Evolutionary conservation across 2,888 invertebrate genomes (phyloP), one percentile per base, ranked within the genome.

Genomic region (Tethea ocularis): DNA sequence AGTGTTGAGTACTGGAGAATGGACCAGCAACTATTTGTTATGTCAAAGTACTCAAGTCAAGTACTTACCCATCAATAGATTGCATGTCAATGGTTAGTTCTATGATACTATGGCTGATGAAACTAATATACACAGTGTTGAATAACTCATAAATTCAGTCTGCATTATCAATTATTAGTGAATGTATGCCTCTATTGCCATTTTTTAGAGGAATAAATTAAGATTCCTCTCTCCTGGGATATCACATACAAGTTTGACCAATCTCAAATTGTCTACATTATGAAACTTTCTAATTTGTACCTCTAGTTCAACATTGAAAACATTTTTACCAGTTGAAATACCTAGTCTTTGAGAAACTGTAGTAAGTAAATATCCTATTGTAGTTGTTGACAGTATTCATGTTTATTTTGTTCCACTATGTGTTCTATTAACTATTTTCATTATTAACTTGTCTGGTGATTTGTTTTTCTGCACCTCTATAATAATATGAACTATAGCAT

Each of bases 351-450:
- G 46, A 46, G 46, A 46, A 46, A 46, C 8, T 46, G 46, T 46
- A 46, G 46, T 46, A 46, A 46, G 46, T 46, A 46, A 46, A 46
- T 20, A 46, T 46, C 46, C 46, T 8, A 46, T 20, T 20, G 20
- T 46, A 33, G 17, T n/a, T 22, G 13, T 54, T n/a, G 15, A 33
- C 33, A 33, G 17, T 54, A 54, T 29, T 36, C 20, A 33, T 33
- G 46, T 51, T 69, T 77, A 76, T 76, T 77, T 76, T 76, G 76
- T 76, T 76, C 75, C 75, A 77, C 76, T 71, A 74, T 71, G 63
- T 71, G 65, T 71, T 70, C 51, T 51, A 68, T 71, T 46, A 46
- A 68, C 68, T 64, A 66, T 71, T 62, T 68, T 64, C 71, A 72
- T 61, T 59, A 72, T 65, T 72, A 71, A 67, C 71, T 67, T 41